Evolutionary conservation across 2,888 invertebrate species (phyloP), one percentile per base, ranked within the genome.

Genomic region (Ichneumoninae sp.): DNA sequence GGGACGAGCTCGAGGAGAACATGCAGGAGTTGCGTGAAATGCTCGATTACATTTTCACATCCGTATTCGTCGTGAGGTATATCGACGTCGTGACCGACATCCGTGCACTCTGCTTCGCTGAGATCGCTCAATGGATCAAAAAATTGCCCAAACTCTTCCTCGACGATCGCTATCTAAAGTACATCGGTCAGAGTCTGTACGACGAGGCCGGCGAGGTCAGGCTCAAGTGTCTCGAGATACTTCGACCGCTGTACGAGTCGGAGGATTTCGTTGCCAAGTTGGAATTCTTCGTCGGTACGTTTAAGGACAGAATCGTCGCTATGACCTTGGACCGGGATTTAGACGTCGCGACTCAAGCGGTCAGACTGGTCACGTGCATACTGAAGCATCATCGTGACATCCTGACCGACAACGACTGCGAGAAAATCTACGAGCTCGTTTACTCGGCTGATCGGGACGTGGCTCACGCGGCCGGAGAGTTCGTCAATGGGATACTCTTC

Each of bases 91-190:
- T 99, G 83, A 98, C 99, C 0, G 99, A 99, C 94, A 99, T 99
- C 86, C 95, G 99, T 84, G 97, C 98, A 0, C 99, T 99, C 91
- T 99, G 99, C 89, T 99, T 99, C 98, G 97, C 97, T 1, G 99
- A 99, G 95, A 98, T 99, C 89, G 99, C 99, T 16, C 97, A 98
- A 66, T 99, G 99, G 99, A 99, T 99, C 99, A 98, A 98, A 93
- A 98, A 98, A 92, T 99, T 99, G 93, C 99, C 99, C 66, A 97
- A 98, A 85, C 98, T 99, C 94, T 99, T 99, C 93, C 95, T 99
- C 19, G 99, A 99, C 92, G 99, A 99, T 94, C 97, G 98, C 0
- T 99, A 99, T 93, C 95, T 99, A 76, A 99, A 99, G 93, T 99
- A 99, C 93, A 99, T 99, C 87, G 99, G 97, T 26, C 99, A 99